A percentile compares a stretch with the other conserved stretches of the same genome.
Conservation (phyloP, 2,888 invertebrate species). For the Hartigia nigra region DNA sequence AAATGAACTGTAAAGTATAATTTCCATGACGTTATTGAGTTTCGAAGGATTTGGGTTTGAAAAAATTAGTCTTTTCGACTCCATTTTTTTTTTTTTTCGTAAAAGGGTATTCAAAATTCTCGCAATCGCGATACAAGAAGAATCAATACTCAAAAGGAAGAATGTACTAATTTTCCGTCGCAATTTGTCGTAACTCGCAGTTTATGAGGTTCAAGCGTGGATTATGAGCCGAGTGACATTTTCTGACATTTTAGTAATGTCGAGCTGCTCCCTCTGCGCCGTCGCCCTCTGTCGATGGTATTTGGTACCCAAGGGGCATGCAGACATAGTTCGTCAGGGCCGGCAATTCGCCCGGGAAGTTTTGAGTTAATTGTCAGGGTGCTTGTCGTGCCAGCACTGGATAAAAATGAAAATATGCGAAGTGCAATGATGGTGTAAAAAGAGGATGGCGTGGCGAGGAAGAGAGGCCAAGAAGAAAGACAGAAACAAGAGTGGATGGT, state of each 20-base stretch:
- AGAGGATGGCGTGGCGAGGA: background rate
- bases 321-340: conserved; percentile 47
- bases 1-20: background rate
- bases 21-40: background rate
- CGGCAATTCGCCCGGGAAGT: conserved; percentile 47
- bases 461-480: background rate
- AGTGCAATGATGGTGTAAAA: background rate
- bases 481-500: background rate
- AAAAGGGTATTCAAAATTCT: background rate
- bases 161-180: too few species aligned
- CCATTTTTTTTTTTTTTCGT: background rate
- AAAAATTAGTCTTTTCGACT: background rate
- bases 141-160: too few species aligned
- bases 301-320: conserved; percentile 56
- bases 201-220: conserved; percentile 21
- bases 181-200: background rate
- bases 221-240: conserved; percentile 60
- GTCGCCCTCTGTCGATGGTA: conserved; percentile 41
- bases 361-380: conserved; percentile 27
- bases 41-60: background rate
- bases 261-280: conserved; percentile 34
- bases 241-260: conserved; percentile 64
- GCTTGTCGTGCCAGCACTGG: background rate
- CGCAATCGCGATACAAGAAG: background rate
- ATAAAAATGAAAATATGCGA: background rate